Evolutionary conservation across 2,888 invertebrate species (phyloP).

Genomic region (Panorpa germanica): DNA sequence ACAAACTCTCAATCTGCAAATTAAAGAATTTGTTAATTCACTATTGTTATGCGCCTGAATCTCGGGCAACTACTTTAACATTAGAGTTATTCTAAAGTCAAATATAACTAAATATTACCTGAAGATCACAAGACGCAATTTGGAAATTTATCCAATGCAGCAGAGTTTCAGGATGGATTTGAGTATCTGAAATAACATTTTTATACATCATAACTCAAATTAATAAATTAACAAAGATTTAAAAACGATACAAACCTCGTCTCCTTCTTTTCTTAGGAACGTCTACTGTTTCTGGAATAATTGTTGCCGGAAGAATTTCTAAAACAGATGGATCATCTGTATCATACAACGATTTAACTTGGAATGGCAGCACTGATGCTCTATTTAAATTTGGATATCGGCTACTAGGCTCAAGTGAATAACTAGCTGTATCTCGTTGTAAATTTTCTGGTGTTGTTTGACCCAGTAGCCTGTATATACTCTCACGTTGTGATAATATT

Average conservation of each 20-base stretch:
- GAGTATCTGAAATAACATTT: constrained; percentile 29
- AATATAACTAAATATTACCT: no score
- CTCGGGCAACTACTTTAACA: no score
- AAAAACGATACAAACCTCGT: constrained; percentile 10
- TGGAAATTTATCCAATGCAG: constrained; percentile 61
- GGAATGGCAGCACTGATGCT: constrained; percentile 53
- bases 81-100: no score
- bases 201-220: constrained; percentile 7
- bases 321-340: constrained; percentile 46
- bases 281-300: constrained; percentile 25
- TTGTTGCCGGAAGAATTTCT: constrained; percentile 29
- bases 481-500: constrained; percentile 87
- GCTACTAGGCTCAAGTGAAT: constrained; percentile 72
- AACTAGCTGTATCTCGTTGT: constrained; percentile 71
- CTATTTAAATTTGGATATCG: constrained; percentile 72
- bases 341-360: constrained; percentile 51
- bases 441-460: constrained; percentile 96
- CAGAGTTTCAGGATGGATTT: constrained; percentile 55
- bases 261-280: constrained; percentile 18
- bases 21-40: no score
- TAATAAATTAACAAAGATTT: constrained; percentile 15
- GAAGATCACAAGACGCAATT: no score
- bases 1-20: constrained; percentile 40
- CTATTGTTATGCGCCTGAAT: no score
- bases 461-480: constrained; percentile 66